phyloP scores from a whole-genome alignment of 2,113 vertebrate genomes.

The Cariama cristata region DNA sequence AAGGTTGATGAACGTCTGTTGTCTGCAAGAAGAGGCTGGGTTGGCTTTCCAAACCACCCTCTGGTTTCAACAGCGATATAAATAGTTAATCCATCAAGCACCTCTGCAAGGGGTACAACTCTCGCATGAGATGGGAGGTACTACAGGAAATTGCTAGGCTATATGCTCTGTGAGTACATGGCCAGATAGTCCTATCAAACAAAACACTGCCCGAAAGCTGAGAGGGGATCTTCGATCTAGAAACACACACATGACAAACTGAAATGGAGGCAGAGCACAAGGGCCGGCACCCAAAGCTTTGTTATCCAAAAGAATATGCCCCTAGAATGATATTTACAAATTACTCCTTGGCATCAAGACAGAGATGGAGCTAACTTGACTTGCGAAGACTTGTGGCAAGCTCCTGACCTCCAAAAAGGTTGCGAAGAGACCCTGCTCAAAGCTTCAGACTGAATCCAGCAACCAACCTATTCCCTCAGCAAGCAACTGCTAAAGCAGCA shows the following conservation, averaged over 20 bases:
- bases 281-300: background rate
- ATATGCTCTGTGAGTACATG: fast-evolving
- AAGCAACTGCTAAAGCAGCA: background rate
- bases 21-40: background rate
- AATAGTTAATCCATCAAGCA: background rate
- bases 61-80: background rate
- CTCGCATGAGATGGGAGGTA: too few species aligned
- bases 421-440: background rate
- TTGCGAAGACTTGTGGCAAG: background rate
- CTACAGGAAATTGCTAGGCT: background rate
- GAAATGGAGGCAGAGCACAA: background rate
- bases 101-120: background rate
- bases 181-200: background rate
- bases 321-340: background rate
- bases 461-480: background rate
- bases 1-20: fast-evolving
- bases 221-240: background rate
- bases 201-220: background rate
- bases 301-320: background rate
- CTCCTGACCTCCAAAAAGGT: background rate
- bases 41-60: background rate
- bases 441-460: background rate
- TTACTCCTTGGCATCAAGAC: background rate
- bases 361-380: background rate
- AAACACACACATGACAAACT: background rate